Evolutionary conservation across 2,888 invertebrate species (phyloP), one percentile per base, ranked within the genome.

Genomic region (Noctuana brunneofusca): DNA sequence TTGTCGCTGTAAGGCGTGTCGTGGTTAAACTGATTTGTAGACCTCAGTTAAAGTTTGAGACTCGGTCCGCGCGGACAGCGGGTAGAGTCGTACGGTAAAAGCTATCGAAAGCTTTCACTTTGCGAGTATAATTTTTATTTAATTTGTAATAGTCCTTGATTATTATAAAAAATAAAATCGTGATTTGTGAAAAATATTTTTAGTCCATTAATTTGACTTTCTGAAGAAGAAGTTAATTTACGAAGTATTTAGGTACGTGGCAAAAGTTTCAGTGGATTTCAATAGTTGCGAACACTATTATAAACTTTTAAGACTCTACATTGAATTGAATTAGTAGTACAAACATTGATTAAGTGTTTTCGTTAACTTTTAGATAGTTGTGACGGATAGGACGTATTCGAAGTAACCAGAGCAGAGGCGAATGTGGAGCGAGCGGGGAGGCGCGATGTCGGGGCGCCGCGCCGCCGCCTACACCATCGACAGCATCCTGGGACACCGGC

Each of bases 391-490:
- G 38, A 14, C 14, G 12, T 14, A 14, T 1, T 5, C 8, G 6
- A 20, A 53, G 43, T 12, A 12, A 30, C 49, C 32, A 52, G 60
- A 30, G 53, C 41, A 55, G 63, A 20, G 49, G 14, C 38, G 46
- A 52, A 65, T 41, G 64, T n/a, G 63, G 53, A 24, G 64, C 32
- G 38, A 16, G 63, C 30, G 30, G 16, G 46, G 16, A 12, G 67
- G 32, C 52, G 67, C 64, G 63, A 69, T 70, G 65, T 53, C 59
- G 24, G 64, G 68, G 65, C 78, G 87, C 18, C 83, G 89, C 35
- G 86, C 87, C 14, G 72, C 87, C n/a, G 86, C 84, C 14, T 89
- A 89, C 69, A 89, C 88, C 24, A 90, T 90, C 64, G 89, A 90
- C 74, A 87, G 84, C 68, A 90, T 90, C 65, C 79, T 90, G 1